A percentile compares a stretch with the other conserved stretches of the same genome.
These are phyloP conservation scores for Acestrorhynchus altus DNA, from an alignment of 2,797 vertebrate species.

Conservation along the genomic window DNA sequence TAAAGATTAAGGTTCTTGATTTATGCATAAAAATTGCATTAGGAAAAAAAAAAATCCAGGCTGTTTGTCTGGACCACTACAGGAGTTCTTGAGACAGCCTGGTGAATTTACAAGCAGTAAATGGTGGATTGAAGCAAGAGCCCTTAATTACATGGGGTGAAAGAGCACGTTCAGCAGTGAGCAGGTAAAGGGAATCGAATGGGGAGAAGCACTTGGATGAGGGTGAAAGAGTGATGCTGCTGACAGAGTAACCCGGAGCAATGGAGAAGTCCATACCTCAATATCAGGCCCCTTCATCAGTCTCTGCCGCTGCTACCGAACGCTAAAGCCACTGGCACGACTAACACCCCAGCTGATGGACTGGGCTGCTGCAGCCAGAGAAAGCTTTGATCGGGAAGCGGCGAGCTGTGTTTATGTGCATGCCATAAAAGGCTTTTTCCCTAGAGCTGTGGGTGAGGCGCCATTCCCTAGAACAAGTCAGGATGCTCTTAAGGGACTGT, in stretches of 20 bases:
- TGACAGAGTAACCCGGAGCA: slow-evolving; percentile 53
- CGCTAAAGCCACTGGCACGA: slow-evolving; percentile 24
- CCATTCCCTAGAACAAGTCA: neutral
- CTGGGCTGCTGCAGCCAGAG: neutral
- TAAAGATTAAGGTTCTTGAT: neutral
- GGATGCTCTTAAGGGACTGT: slow-evolving; percentile 6
- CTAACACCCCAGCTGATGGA: slow-evolving; percentile 25
- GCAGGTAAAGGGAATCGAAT: slow-evolving; percentile 49
- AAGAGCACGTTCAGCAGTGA: slow-evolving; percentile 61
- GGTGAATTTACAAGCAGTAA: slow-evolving; percentile 57
- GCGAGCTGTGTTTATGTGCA: slow-evolving; percentile 29
- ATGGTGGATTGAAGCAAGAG: slow-evolving; percentile 56
- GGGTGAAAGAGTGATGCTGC: slow-evolving; percentile 46
- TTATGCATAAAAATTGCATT: slow-evolving; percentile 22
- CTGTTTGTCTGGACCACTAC: slow-evolving; percentile 22
- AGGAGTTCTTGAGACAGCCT: slow-evolving; percentile 27
- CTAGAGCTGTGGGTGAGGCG: slow-evolving; percentile 6
- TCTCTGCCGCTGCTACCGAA: slow-evolving; percentile 35
- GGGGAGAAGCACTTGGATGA: slow-evolving; percentile 18
- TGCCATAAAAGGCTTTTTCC: neutral
- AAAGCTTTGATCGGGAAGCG: slow-evolving; percentile 1
- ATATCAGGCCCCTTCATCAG: slow-evolving; percentile 53
- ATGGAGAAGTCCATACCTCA: slow-evolving; percentile 57
- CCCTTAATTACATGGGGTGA: slow-evolving; percentile 60
- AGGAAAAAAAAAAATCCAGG: neutral